Evolutionary conservation across 2,888 invertebrate species (phyloP).

Genomic region (Metalampra italica): DNA sequence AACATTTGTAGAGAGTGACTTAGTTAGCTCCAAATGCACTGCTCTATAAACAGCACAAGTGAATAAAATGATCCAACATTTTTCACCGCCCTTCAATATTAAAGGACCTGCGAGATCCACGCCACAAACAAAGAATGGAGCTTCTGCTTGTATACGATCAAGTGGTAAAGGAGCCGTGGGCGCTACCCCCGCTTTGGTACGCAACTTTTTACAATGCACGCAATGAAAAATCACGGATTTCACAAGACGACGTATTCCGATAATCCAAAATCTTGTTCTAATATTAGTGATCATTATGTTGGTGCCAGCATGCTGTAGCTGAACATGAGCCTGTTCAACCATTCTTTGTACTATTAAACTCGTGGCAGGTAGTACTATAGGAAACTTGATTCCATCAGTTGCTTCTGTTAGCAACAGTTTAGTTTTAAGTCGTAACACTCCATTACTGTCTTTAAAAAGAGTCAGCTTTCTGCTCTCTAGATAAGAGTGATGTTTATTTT

Average conservation of each 20-base stretch:
- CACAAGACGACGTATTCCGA: neutral
- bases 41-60: neutral
- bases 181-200: neutral
- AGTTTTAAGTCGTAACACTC: neutral
- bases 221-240: neutral
- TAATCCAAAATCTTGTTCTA: neutral
- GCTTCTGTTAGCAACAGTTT: neutral
- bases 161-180: slow-evolving; percentile 1
- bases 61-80: slow-evolving; percentile 9
- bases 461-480: neutral
- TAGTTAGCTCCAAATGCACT: neutral
- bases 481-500: too few species aligned
- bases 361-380: neutral
- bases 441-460: neutral
- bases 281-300: neutral
- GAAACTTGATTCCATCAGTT: neutral
- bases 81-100: neutral
- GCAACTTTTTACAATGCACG: neutral
- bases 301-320: neutral
- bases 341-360: neutral
- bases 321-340: neutral
- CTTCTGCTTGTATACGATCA: neutral
- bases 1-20: slow-evolving; percentile 10
- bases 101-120: slow-evolving; percentile 8
- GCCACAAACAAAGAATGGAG: slow-evolving; percentile 5